Base-by-base conservation (phyloP, 2,113 vertebrate genomes). In the Perca schrenkii region DNA sequence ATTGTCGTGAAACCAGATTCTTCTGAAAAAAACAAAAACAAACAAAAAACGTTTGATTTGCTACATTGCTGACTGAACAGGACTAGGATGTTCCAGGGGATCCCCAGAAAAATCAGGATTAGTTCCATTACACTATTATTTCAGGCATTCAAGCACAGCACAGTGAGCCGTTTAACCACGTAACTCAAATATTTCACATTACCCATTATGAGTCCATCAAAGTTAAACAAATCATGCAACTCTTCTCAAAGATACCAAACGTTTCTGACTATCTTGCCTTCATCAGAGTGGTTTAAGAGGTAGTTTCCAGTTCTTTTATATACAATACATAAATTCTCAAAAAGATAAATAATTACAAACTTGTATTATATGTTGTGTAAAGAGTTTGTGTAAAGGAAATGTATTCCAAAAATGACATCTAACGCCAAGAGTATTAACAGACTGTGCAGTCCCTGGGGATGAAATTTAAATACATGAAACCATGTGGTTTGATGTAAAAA, bases 161-260 rank as follows among this genome's bases (percentile, higher is more conserved):
- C 31, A 49, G 19, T 1, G 40, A 69, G n/a, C 10, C 17, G n/a
- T 46, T 58, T 40, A 43, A 54, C 22, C 19, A 12, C 8, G 25
- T 43, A 17, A 11, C 71, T 31, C 75, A 74, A 25, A 31, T 17
- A 54, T 76, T 75, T 71, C 60, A 61, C 34, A 50, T 36, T 11
- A 34, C 1, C 25, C n/a, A 57, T 73, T 21, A 50, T 0, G 0
- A 46, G 43, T 34, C 43, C 13, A 17, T 73, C 56, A 25, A 63
- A 67, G 75, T 43, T 65, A 61, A 65, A 61, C 46, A 69, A 49
- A 12, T 31, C 34, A 36, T 61, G 14, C n/a, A 36, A 31, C 16
- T 50, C 19, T 31, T 66, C n/a, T 63, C 66, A 22, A 17, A 47
- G 8, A 43, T 14, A 52, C 3, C n/a, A 40, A 62, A 15, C 1